Percentiles rank a stretch among this genome's conserved stretches.
Evolutionary conservation across 2,888 invertebrate species (phyloP).

Genomic region (Amblyjoppa proteus): DNA sequence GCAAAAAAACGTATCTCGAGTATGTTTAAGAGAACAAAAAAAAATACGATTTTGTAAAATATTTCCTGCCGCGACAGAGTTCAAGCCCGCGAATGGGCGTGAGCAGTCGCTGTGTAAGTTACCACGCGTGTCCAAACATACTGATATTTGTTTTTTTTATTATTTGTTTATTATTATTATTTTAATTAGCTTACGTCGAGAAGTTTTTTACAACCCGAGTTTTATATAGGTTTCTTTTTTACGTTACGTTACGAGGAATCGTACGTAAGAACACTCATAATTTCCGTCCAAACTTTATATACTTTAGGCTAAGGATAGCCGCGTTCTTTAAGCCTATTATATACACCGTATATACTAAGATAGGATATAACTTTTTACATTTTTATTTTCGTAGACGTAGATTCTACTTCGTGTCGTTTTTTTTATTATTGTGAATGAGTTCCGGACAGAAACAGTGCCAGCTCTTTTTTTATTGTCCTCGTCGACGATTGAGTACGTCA

Average conservation of each 20-base stretch:
- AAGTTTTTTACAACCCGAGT: constrained; percentile 39
- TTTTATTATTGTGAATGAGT: constrained; percentile 22
- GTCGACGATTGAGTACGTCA: constrained; percentile 19
- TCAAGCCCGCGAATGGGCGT: not conserved
- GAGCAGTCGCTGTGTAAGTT: constrained; percentile 52
- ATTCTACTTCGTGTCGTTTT: not conserved
- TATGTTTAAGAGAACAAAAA: constrained; percentile 5
- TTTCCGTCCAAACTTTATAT: constrained; percentile 69
- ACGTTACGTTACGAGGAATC: constrained; percentile 29
- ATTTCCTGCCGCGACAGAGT: constrained; percentile 35
- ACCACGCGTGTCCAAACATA: constrained; percentile 61
- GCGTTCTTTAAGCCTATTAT: constrained; percentile 43
- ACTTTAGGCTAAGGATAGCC: constrained; percentile 44
- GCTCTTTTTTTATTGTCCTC: constrained; percentile 12
- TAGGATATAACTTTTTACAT: constrained; percentile 55
- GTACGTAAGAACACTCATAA: constrained; percentile 59
- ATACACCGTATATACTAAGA: constrained; percentile 35
- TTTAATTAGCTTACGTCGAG: constrained; percentile 47
- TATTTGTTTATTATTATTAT: constrained; percentile 44
- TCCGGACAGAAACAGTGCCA: constrained; percentile 35
- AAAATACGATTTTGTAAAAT: constrained; percentile 53
- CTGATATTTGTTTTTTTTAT: constrained; percentile 25
- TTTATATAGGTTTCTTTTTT: constrained; percentile 38
- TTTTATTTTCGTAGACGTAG: constrained; percentile 33
- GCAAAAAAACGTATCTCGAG: not conserved